Conservation (phyloP, 1,140 invertebrate species). For the Drosophila pandora region DNA sequence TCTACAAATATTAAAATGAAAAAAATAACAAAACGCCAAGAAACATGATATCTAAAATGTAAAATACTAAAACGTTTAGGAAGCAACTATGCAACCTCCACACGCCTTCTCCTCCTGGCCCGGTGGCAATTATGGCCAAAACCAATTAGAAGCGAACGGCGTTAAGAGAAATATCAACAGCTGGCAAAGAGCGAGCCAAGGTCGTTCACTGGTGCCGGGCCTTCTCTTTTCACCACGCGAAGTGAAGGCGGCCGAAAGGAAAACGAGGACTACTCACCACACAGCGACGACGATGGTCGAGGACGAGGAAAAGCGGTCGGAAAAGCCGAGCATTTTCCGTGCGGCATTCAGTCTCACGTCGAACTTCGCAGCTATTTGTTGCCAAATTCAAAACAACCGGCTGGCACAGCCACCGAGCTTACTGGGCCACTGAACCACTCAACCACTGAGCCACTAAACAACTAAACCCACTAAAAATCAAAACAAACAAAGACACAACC, state of each 20-base stretch:
- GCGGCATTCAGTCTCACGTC: conserved; percentile 69
- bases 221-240: conserved; percentile 37
- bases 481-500: background rate
- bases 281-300: background rate
- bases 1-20: too few species aligned
- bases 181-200: conserved; percentile 72
- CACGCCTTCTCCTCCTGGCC: background rate
- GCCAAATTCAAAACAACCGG: conserved; percentile 15
- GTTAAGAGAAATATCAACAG: conserved; percentile 62
- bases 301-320: background rate
- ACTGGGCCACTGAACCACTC: conserved; percentile 15
- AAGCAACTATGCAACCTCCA: background rate
- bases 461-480: background rate
- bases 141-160: conserved; percentile 16
- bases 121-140: conserved; percentile 24
- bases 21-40: too few species aligned
- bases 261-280: conserved; percentile 50
- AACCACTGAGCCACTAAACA: background rate
- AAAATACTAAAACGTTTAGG: background rate
- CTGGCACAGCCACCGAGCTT: conserved; percentile 6
- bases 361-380: conserved; percentile 73
- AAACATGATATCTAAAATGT: background rate
- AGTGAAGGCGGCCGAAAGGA: background rate
- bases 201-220: conserved; percentile 31
- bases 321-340: conserved; percentile 7